These are phyloP conservation scores for Acanthurus leucopareius DNA, from an alignment of 2,797 vertebrate species.

Conservation along the genomic window DNA sequence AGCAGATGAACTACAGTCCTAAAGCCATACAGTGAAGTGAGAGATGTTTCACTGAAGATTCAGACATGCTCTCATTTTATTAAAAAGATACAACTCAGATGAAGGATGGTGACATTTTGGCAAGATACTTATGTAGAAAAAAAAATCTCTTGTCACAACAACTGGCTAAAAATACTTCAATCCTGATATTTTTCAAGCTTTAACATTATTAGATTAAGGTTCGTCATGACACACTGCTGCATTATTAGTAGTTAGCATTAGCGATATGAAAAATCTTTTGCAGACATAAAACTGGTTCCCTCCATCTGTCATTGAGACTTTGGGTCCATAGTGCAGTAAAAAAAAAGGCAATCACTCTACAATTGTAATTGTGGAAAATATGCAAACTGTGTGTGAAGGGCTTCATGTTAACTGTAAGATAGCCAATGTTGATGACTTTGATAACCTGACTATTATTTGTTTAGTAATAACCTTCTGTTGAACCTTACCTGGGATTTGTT, in stretches of 20 bases:
- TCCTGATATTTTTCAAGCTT: slow-evolving; percentile 33
- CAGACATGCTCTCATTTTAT: slow-evolving; percentile 23
- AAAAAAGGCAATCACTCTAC: slow-evolving; percentile 71
- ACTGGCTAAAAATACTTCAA: slow-evolving; percentile 23
- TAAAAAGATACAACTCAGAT: slow-evolving; percentile 32
- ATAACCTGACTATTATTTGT: slow-evolving; percentile 75
- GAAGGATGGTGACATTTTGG: slow-evolving; percentile 10
- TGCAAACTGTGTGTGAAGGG: slow-evolving; percentile 87
- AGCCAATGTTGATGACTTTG: slow-evolving; percentile 74
- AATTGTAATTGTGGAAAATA: slow-evolving; percentile 82
- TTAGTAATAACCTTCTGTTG: slow-evolving; percentile 75
- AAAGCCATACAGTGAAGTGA: slow-evolving; percentile 68
- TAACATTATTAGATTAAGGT: slow-evolving; percentile 17
- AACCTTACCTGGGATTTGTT: slow-evolving; percentile 74
- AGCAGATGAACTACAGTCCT: slow-evolving; percentile 48
- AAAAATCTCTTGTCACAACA: slow-evolving; percentile 1
- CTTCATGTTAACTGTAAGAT: slow-evolving; percentile 80
- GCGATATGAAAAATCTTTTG: slow-evolving; percentile 20
- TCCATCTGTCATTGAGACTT: slow-evolving; percentile 30
- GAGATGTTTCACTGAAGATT: slow-evolving; percentile 43
- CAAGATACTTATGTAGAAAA: slow-evolving; percentile 8
- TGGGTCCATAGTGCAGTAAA: slow-evolving; percentile 57
- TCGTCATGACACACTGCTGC: slow-evolving; percentile 22
- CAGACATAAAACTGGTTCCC: slow-evolving; percentile 31
- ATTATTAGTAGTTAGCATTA: slow-evolving; percentile 31